A percentile compares a stretch with the other conserved stretches of the same genome.
phyloP scores from a whole-genome alignment of 2,888 invertebrate genomes.

The Rotaria magnacalcarata region DNA sequence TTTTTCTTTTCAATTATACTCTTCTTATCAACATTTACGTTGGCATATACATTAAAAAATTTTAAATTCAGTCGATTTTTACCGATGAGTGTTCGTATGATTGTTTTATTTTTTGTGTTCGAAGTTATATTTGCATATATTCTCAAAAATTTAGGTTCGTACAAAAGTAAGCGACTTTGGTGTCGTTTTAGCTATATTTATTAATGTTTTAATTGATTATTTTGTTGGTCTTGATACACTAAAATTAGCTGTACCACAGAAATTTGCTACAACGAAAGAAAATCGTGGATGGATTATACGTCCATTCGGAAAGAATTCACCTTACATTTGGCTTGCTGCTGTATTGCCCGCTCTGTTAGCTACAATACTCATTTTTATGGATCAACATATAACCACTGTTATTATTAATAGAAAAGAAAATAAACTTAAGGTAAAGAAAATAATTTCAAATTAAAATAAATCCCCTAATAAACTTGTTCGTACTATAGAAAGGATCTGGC shows the following conservation, averaged over 20 bases:
- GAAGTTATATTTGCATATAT: too few species aligned
- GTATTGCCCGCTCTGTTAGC: conserved; percentile 83
- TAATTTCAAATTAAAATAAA: too few species aligned
- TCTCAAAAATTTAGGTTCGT: conserved; percentile 47
- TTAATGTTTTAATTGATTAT: conserved; percentile 78
- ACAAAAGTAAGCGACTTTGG: conserved; percentile 61
- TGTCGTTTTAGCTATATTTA: conserved; percentile 84
- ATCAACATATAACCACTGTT: conserved; percentile 97
- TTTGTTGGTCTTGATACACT: conserved; percentile 79
- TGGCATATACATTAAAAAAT: conserved; percentile 81
- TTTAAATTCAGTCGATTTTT: conserved; percentile 88
- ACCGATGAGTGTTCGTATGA: conserved; percentile 61
- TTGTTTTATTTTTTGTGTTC: too few species aligned
- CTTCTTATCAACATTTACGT: conserved; percentile 82
- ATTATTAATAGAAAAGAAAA: conserved; percentile 97
- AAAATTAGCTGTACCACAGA: conserved; percentile 74
- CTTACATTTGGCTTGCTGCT: conserved; percentile 66
- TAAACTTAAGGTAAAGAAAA: conserved; percentile 71
- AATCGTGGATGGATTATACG: conserved; percentile 54
- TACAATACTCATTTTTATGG: conserved; percentile 96
- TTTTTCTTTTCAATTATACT: conserved; percentile 88
- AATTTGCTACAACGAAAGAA: conserved; percentile 63
- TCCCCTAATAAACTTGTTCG: not conserved
- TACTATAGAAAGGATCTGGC: conserved; percentile 79
- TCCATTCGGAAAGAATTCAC: conserved; percentile 50